Percentiles rank a stretch among this genome's conserved stretches.
Conservation (phyloP, 1,140 invertebrate genomes). For the Pentalonia nigronervosa region DNA sequence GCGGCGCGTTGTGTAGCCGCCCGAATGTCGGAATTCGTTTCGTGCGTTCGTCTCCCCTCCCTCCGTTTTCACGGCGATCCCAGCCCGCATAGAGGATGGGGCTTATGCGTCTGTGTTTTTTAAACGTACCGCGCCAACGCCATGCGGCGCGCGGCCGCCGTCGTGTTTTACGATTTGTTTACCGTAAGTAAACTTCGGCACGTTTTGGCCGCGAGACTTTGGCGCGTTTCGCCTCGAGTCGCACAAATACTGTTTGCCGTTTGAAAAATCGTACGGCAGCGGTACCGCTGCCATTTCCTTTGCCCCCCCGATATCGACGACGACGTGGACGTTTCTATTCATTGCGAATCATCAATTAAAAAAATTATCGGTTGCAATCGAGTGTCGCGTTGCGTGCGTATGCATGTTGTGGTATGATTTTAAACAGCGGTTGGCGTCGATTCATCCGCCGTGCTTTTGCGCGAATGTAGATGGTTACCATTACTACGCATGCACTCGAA, state of each 20-base stretch:
- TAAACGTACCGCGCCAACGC: not conserved
- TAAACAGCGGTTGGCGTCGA: not conserved
- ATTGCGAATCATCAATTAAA: too few relatives aligned
- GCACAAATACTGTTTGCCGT: too few relatives aligned
- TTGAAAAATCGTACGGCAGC: not conserved
- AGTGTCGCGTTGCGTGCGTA: too few relatives aligned
- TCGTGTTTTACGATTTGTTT: not conserved
- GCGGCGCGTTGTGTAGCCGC: not conserved
- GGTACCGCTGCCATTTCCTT: too few relatives aligned
- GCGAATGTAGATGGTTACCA: not conserved
- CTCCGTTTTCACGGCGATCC: not conserved
- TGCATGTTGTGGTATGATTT: too few relatives aligned
- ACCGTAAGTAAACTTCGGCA: not conserved
- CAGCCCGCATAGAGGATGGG: not conserved
- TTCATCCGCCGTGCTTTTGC: too few relatives aligned
- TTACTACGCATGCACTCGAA: not conserved
- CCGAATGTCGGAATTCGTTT: conserved; percentile 44
- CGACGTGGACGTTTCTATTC: too few relatives aligned
- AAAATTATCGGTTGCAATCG: too few relatives aligned
- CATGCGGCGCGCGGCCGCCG: not conserved
- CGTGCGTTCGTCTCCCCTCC: not conserved
- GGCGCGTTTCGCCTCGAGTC: not conserved
- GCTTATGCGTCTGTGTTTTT: not conserved
- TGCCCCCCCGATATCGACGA: too few relatives aligned
- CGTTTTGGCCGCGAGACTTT: not conserved